These are phyloP conservation scores for Tribolium castaneum DNA, from an alignment of 1,140 invertebrate species.

Conservation along the genomic window DNA sequence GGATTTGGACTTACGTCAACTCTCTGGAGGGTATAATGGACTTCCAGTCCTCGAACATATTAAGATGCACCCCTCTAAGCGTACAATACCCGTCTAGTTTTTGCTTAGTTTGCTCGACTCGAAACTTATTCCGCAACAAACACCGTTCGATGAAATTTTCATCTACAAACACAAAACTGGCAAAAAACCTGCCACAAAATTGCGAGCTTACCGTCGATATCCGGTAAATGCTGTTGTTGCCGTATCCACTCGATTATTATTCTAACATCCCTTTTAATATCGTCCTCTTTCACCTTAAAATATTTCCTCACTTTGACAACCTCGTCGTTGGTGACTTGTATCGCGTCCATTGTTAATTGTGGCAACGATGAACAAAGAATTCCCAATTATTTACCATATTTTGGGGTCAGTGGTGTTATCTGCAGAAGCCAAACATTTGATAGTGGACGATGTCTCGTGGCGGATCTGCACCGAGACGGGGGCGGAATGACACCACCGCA, in stretches of 20 bases:
- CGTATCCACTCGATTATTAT: slow-evolving; percentile 11
- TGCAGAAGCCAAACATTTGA: neutral
- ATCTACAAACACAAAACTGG: neutral
- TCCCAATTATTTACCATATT: neutral
- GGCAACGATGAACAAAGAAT: neutral
- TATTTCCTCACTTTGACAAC: slow-evolving; percentile 13
- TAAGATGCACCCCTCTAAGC: neutral
- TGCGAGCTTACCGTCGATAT: slow-evolving; percentile 14
- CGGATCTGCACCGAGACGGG: neutral
- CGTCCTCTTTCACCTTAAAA: slow-evolving; percentile 10
- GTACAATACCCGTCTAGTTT: slow-evolving; percentile 43
- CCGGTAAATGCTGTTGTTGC: slow-evolving; percentile 33
- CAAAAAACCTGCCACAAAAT: neutral
- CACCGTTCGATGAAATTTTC: slow-evolving; percentile 38
- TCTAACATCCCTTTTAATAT: slow-evolving; percentile 14
- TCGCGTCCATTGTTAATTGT: neutral
- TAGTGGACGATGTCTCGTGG: neutral
- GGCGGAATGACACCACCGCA: neutral
- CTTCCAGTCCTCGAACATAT: slow-evolving; percentile 16
- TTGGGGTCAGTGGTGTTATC: slow-evolving; percentile 16
- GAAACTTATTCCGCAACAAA: slow-evolving; percentile 34
- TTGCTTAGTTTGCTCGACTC: slow-evolving; percentile 38
- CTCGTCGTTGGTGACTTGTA: slow-evolving; percentile 15
- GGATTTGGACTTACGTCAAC: neutral
- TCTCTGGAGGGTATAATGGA: slow-evolving; percentile 5